Evolutionary conservation across 2,888 invertebrate species (phyloP), one percentile per base, ranked within the genome.

Genomic region (Emmelina monodactyla): DNA sequence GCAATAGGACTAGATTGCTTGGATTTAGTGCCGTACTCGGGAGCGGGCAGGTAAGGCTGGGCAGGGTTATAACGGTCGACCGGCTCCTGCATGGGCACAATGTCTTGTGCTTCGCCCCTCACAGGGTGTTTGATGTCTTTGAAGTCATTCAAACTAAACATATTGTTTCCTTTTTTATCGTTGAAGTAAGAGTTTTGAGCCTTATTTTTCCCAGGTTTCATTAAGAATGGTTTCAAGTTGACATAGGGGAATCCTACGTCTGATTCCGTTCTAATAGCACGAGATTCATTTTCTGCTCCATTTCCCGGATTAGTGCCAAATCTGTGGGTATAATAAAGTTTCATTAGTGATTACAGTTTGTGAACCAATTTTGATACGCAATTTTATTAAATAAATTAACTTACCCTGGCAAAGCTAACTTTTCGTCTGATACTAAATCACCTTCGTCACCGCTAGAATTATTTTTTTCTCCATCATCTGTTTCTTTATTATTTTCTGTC

Each of bases 61-160:
- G 79, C 79, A n/a, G 81, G 75, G 49, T 81, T 81, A 43, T 75
- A 82, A 12, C 81, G 62, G 40, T 82, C 81, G 33, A 78, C 54
- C 3, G 60, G 60, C 33, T 62, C 60, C 25, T 53, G 54, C 43
- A 50, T 43, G 12, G 53, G 42, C 3, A 46, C 50, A 2, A 61
- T 45, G 35, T 79, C 78, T 46, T 79, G 69, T 22, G 67, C 70
- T 51, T 80, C 80, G 3, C 80, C 81, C 44, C 76, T 54, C 2
- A 73, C 64, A 2, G 79, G 79, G 42, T 64, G 53, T 41, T 58
- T 62, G 12, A 70, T 46, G 7, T 70, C 68, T 22, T 58, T 54
- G 37, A 75, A 70, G 37, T 67, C 62, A 38, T 79, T 68, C 41
- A 79, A 55, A 40, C 49, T 67, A 2, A 62, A 65, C 53, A 71